Base-by-base conservation (phyloP, 2,888 invertebrate species). In the Ceratothoa steindachneri region DNA sequence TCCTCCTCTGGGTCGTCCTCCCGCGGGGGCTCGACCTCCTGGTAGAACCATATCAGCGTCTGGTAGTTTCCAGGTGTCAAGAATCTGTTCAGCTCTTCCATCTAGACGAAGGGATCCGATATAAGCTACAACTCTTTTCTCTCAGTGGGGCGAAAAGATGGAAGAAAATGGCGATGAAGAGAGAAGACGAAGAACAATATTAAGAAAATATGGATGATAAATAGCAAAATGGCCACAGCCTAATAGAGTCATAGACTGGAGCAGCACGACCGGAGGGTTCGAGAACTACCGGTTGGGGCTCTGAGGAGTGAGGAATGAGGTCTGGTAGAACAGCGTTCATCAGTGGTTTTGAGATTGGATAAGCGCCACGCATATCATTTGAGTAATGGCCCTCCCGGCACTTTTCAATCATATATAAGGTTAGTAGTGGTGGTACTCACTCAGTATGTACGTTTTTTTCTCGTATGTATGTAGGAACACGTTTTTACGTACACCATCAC, bases 41-140 rank as follows among this genome's bases (percentile, higher is more conserved):
- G 94, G 83, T 93, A 93, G 84, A 92, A 94, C 93, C 93, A 93
- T 81, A 94, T 87, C 30, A 94, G 87, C 81, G 93, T 93, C 81
- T 91, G 90, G 81, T 90, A 89, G 90, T 92, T 91, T 82, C 93
- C 91, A 0, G 93, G 93, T 30, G 93, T 86, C 83, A 93, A 93
- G 0, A 94, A 86, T 83, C 92, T 91, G 84, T 93, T 93, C 82
- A 94, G 93, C 84, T 93, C 93, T 84, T 93, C 93, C 82, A 93
- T 86, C 92, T 91, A 41, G 7, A 41, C 15, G n/a, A n/a, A n/a
- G n/a, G n/a, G n/a, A n/a, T n/a, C n/a, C n/a, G n/a, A n/a, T n/a
- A n/a, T n/a, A n/a, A n/a, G n/a, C n/a, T n/a, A n/a, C n/a, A n/a
- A n/a, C n/a, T n/a, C n/a, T n/a, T n/a, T n/a, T n/a, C n/a, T n/a